Evolutionary conservation across 2,797 vertebrate species (phyloP).

Genomic region (Gymnopithys bicolor): DNA sequence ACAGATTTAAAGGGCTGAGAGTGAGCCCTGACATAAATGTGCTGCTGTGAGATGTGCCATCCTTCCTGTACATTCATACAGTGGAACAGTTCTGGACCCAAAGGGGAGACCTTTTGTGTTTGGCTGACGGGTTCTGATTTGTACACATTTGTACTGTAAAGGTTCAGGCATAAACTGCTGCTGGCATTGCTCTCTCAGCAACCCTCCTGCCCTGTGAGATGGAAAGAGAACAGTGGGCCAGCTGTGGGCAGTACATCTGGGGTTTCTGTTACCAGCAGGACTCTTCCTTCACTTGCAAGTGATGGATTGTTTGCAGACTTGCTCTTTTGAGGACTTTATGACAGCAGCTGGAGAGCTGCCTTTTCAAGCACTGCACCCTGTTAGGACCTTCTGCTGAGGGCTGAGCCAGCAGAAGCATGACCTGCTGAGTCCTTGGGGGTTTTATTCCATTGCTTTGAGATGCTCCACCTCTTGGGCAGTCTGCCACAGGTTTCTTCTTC

Average conservation of each 20-base stretch:
- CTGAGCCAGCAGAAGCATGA: neutral
- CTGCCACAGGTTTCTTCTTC: accelerated
- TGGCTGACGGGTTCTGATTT: accelerated
- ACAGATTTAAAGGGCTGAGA: neutral
- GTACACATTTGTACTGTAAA: neutral
- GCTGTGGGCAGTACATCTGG: neutral
- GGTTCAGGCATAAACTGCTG: neutral
- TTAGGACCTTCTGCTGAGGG: neutral
- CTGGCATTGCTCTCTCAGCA: accelerated
- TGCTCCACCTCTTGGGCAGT: neutral
- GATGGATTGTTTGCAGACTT: neutral
- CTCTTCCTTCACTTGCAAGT: neutral
- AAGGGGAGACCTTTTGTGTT: neutral
- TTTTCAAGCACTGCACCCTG: neutral
- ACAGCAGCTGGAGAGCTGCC: neutral
- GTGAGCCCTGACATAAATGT: neutral
- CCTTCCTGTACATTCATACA: accelerated
- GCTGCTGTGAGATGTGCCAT: neutral
- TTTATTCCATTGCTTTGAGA: accelerated
- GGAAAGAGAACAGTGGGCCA: neutral
- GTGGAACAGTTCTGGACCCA: neutral
- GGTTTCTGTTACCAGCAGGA: neutral
- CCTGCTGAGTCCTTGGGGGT: neutral
- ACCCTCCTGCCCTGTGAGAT: neutral
- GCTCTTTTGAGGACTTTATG: neutral